A percentile compares a stretch with the other conserved stretches of the same genome.
Evolutionary conservation across 1,140 invertebrate species (phyloP).

Genomic region (Drosophila lacteicornis): DNA sequence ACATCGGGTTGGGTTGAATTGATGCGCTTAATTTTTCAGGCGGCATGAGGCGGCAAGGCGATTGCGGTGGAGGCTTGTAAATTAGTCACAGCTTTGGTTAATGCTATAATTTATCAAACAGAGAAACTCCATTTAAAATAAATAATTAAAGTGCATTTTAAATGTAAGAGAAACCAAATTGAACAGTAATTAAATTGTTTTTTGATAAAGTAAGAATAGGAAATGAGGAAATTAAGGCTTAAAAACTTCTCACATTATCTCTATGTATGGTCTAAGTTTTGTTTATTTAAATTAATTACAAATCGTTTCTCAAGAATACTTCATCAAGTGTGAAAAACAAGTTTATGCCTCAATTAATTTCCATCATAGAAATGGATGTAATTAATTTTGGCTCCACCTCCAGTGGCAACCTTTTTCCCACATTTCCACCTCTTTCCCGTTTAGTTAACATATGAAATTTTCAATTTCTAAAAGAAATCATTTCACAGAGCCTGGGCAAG

Average conservation of each 20-base stretch:
- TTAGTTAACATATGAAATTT: constrained; percentile 42
- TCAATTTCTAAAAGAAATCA: constrained; percentile 67
- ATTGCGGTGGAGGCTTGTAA: not conserved
- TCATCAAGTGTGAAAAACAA: constrained; percentile 53
- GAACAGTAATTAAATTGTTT: not conserved
- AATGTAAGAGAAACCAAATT: not conserved
- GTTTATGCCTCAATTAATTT: constrained; percentile 68
- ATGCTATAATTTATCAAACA: constrained; percentile 6
- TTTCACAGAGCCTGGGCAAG: constrained; percentile 16
- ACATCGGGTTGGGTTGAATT: constrained; percentile 55
- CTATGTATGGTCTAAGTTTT: constrained; percentile 17
- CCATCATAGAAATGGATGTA: constrained; percentile 64
- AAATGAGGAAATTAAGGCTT: too few relatives aligned
- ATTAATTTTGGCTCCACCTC: constrained; percentile 51
- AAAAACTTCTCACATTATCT: not conserved
- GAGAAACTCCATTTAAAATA: not conserved
- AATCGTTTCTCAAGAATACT: constrained; percentile 28
- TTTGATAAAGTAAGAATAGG: not conserved
- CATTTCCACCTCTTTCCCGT: constrained; percentile 1
- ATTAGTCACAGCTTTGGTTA: constrained; percentile 15
- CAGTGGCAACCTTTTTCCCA: not conserved
- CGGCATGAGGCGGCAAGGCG: not conserved
- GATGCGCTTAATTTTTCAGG: constrained; percentile 55
- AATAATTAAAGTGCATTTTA: not conserved
- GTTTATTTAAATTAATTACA: constrained; percentile 67